Percentiles rank a stretch among this genome's conserved stretches.
phyloP scores from a whole-genome alignment of 2,113 vertebrate genomes.

The Cacatua alba region DNA sequence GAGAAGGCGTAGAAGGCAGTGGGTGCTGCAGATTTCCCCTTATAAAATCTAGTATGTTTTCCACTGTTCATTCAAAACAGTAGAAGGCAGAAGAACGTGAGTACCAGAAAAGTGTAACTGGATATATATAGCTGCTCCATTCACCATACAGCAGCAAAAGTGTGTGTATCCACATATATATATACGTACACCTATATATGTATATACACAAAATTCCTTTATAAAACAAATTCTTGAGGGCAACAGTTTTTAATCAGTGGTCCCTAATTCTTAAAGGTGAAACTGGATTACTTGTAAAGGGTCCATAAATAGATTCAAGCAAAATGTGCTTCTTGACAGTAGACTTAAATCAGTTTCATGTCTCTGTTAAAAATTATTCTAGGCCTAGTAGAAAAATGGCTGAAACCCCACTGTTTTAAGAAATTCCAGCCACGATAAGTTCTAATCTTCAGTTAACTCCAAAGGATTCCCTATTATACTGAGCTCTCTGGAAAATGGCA shows the following conservation, averaged over 20 bases:
- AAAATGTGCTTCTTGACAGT: neutral
- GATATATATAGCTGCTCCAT: neutral
- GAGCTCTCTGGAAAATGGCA: neutral
- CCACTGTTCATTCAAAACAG: neutral
- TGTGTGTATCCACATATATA: fast-evolving
- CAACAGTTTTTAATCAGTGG: neutral
- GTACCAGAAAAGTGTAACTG: neutral
- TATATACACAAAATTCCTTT: neutral
- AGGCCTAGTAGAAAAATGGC: neutral
- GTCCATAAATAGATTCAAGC: neutral
- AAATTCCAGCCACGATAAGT: neutral
- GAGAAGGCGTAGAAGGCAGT: neutral
- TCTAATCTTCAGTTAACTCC: conserved; percentile 3
- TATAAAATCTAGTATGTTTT: neutral
- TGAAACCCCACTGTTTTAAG: neutral
- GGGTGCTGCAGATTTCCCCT: neutral
- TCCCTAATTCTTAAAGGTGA: neutral
- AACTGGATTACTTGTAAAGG: neutral
- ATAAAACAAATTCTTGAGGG: neutral
- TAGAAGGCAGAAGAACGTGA: neutral
- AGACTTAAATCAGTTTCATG: neutral
- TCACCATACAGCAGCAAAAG: neutral
- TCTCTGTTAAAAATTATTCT: neutral
- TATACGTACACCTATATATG: fast-evolving
- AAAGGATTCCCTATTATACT: neutral